Evolutionary conservation across 2,888 invertebrate species (phyloP).

Genomic region (Ophioninae sp.): DNA sequence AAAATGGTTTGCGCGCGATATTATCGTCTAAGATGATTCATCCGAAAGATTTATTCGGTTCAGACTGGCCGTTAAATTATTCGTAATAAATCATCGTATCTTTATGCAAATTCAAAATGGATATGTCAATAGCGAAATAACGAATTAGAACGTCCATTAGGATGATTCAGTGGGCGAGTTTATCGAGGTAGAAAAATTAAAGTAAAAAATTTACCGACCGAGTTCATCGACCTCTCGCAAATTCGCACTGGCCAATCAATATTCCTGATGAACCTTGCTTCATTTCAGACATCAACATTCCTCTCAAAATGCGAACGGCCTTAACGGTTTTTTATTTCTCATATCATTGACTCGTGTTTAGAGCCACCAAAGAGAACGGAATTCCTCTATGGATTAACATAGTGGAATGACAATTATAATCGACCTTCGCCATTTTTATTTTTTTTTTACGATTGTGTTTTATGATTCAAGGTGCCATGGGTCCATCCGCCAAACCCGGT

Average conservation of each 20-base stretch:
- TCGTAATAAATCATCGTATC: slow-evolving; percentile 8
- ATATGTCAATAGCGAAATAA: background rate
- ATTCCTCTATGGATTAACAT: background rate
- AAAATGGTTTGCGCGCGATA: slow-evolving; percentile 5
- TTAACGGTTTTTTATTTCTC: slow-evolving; percentile 16
- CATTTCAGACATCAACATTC: background rate
- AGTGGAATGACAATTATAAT: background rate
- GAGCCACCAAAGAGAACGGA: background rate
- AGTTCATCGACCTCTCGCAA: background rate
- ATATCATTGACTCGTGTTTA: background rate
- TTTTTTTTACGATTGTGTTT: slow-evolving; percentile 6
- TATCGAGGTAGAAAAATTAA: slow-evolving; percentile 1
- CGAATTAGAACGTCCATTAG: slow-evolving; percentile 5
- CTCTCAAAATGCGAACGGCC: slow-evolving; percentile 8
- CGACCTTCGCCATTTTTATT: background rate
- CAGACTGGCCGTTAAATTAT: background rate
- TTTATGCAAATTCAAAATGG: slow-evolving; percentile 17
- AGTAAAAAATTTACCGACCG: background rate
- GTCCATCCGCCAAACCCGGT: slow-evolving; percentile 23
- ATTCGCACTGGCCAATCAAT: slow-evolving; percentile 9
- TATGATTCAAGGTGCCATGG: slow-evolving; percentile 41
- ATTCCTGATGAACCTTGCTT: background rate
- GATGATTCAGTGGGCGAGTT: slow-evolving; percentile 5
- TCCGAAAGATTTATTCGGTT: slow-evolving; percentile 16
- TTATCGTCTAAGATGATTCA: slow-evolving; percentile 19